These are phyloP conservation scores for Fopius arisanus DNA, from an alignment of 1,140 invertebrate genomes.

Conservation along the genomic window DNA sequence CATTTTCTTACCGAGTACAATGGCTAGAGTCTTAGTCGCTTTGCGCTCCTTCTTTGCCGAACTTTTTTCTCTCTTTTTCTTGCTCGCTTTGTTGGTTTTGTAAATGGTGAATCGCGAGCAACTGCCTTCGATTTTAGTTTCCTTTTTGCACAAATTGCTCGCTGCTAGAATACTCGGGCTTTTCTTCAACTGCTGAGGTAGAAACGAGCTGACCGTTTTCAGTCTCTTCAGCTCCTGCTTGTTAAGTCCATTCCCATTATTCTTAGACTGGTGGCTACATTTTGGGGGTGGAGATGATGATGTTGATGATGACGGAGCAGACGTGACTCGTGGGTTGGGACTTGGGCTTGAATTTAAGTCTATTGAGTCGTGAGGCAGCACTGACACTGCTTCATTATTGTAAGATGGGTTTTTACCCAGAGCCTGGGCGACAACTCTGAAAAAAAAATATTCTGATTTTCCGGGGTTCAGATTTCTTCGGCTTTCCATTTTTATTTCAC, in stretches of 20 bases:
- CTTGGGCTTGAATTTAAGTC: slow-evolving; percentile 59
- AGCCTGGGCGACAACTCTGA: slow-evolving; percentile 58
- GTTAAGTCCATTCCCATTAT: slow-evolving; percentile 53
- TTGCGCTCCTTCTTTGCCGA: slow-evolving; percentile 96
- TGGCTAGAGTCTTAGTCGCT: slow-evolving; percentile 98
- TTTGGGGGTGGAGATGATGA: slow-evolving; percentile 53
- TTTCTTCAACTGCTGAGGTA: slow-evolving; percentile 54
- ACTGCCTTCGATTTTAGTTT: slow-evolving; percentile 70
- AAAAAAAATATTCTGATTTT: no score
- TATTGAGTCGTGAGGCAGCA: slow-evolving; percentile 49
- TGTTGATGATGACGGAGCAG: slow-evolving; percentile 57
- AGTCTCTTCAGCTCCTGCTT: slow-evolving; percentile 58
- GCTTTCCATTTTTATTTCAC: no score
- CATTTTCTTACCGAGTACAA: slow-evolving; percentile 85
- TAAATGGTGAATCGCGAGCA: slow-evolving; percentile 89
- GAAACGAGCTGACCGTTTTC: slow-evolving; percentile 54
- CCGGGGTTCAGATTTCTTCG: no score
- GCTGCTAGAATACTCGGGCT: slow-evolving; percentile 50
- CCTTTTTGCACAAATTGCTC: slow-evolving; percentile 64
- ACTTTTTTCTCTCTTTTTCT: slow-evolving; percentile 93
- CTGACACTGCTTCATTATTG: slow-evolving; percentile 50
- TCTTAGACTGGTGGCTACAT: slow-evolving; percentile 45
- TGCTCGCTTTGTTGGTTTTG: slow-evolving; percentile 92
- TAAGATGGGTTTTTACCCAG: slow-evolving; percentile 49
- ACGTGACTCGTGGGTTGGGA: slow-evolving; percentile 53